phyloP scores from a whole-genome alignment of 2,797 vertebrate genomes.

The Bovichtus variegatus region DNA sequence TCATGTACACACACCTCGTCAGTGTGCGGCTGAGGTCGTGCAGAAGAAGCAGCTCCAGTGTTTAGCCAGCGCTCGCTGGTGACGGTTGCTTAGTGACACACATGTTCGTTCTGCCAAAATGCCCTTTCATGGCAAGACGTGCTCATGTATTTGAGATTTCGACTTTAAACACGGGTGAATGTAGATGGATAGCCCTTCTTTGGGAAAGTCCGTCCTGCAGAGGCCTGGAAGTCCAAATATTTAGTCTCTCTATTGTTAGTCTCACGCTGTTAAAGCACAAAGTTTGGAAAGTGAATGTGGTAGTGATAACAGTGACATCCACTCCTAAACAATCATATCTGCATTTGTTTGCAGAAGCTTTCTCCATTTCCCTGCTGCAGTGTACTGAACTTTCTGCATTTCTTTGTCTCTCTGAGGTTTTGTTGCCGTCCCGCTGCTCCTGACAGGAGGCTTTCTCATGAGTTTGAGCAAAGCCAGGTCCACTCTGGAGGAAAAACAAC shows the following conservation, averaged over 20 bases:
- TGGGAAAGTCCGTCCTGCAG: conserved; percentile 47
- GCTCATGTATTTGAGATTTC: conserved; percentile 30
- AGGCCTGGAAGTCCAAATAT: conserved; percentile 78
- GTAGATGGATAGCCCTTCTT: conserved; percentile 45
- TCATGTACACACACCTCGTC: conserved; percentile 40
- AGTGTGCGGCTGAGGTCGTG: conserved; percentile 17
- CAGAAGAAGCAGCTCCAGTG: conserved; percentile 30
- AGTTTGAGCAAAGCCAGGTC: conserved; percentile 71
- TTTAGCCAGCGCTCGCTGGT: conserved; percentile 55
- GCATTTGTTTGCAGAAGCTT: conserved; percentile 37
- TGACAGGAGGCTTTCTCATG: conserved; percentile 51
- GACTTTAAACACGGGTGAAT: conserved; percentile 65
- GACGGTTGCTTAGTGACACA: conserved; percentile 69
- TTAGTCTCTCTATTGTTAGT: conserved; percentile 76
- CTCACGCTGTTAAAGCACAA: conserved; percentile 36
- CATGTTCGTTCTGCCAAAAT: conserved; percentile 51
- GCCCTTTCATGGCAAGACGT: conserved; percentile 65
- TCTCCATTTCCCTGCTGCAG: background rate
- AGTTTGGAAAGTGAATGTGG: conserved; percentile 53
- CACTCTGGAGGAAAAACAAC: conserved; percentile 32
- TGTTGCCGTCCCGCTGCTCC: conserved; percentile 18
- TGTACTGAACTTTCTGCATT: no score
- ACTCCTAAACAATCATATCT: conserved; percentile 21
- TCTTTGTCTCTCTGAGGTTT: conserved; percentile 44
- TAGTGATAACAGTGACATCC: conserved; percentile 40